Evolutionary conservation across 2,113 vertebrate species (phyloP).

Genomic region (Rhadina sibilatrix): DNA sequence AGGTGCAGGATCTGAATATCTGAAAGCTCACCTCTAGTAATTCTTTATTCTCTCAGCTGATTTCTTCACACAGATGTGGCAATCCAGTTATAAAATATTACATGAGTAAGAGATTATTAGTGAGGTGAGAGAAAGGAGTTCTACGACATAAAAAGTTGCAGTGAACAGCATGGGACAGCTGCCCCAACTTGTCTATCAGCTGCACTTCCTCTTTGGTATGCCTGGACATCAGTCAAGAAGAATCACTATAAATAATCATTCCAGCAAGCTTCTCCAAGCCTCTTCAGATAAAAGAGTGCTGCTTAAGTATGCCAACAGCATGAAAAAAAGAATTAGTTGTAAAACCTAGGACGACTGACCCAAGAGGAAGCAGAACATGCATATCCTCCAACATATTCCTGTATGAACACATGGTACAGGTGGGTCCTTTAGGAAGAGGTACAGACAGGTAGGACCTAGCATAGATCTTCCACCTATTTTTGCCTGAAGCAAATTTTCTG

Average conservation of each 20-base stretch:
- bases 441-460: not conserved
- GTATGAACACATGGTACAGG: not conserved
- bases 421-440: not conserved
- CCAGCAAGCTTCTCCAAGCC: accelerated
- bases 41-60: not conserved
- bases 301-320: not conserved
- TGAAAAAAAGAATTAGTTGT: not conserved
- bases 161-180: not conserved
- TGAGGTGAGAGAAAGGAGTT: not conserved
- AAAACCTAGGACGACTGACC: not conserved
- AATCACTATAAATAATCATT: accelerated
- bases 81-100: not conserved
- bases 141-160: not conserved
- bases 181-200: not conserved
- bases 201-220: not conserved
- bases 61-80: not conserved
- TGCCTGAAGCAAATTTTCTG: not conserved
- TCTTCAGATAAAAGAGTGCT: not conserved
- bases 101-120: not conserved
- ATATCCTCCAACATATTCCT: not conserved
- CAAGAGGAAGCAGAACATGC: not conserved
- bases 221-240: not conserved
- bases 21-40: not conserved
- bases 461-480: not conserved
- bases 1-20: not conserved